Evolutionary conservation across 2,797 vertebrate genomes (phyloP), one percentile per base, ranked within the genome.

Genomic region (Lophius americanus): DNA sequence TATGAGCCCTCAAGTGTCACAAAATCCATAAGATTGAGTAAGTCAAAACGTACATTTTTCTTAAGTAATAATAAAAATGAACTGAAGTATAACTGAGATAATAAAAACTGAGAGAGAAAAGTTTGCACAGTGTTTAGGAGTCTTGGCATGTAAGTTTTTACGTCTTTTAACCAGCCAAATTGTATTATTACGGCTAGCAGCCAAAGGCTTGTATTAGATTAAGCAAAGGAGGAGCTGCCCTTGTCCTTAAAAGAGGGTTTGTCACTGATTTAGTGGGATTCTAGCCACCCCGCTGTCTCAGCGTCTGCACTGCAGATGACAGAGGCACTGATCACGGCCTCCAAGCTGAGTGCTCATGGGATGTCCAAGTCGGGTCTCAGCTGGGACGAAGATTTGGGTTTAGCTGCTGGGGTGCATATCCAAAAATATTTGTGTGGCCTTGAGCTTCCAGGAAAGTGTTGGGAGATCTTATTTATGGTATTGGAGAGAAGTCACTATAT

Each of bases 201-300:
- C 88, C 88, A 88, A 87, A 87, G 66, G 80, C 80, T 78, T 71
- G 78, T 63, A 64, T 81, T 74, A 73, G 62, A 79, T 81, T 59
- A 70, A 68, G 46, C 44, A 72, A 73, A 85, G 66, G 58, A 75
- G 75, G 71, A 81, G 68, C 50, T 73, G 76, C 70, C 75, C 82
- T 78, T 81, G 78, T 84, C 78, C 66, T 84, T 73, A 81, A 82
- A 79, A 13, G 12, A 76, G 48, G 56, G 64, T 51, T 57, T 69
- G 65, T 65, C 66, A 63, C 58, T 79, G 74, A 86, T 75, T 62
- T 64, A 78, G 55, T 78, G 67, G 60, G 14, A 65, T 69, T 64
- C 71, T 54, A 51, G 57, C 73, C 60, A 42, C 70, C 60, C 51
- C 50, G 48, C 60, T 69, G 74, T 78, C 70, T 68, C 61, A 71